These are phyloP conservation scores for Garra rufa DNA, from an alignment of 2,113 vertebrate species.

Conservation along the genomic window DNA sequence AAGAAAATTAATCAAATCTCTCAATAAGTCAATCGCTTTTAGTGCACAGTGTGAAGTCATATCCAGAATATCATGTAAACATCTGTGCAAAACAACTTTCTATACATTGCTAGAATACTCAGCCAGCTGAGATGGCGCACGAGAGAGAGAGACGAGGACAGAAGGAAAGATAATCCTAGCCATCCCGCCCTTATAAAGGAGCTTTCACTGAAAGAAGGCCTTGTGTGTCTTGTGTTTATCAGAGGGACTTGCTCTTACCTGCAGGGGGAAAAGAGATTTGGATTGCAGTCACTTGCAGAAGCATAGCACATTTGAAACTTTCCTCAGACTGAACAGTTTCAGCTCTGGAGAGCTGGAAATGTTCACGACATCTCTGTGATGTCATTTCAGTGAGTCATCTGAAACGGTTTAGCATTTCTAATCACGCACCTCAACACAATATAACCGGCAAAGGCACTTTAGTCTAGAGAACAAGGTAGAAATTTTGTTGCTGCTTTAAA, in stretches of 20 bases:
- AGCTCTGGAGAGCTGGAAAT: conserved; percentile 22
- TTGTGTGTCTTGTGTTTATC: conserved; percentile 56
- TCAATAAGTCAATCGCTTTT: background rate
- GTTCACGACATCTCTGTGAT: background rate
- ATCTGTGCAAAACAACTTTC: background rate
- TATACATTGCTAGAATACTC: conserved; percentile 8
- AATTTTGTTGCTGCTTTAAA: background rate
- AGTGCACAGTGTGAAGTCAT: background rate
- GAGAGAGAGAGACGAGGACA: conserved; percentile 39
- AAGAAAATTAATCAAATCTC: conserved; percentile 19
- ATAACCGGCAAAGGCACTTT: background rate
- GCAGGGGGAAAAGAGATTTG: conserved; percentile 49
- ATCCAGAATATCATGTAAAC: background rate
- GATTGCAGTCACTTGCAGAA: conserved; percentile 44
- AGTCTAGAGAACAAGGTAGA: background rate
- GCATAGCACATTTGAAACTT: conserved; percentile 37
- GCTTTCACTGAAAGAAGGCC: conserved; percentile 55
- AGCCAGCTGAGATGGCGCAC: conserved; percentile 23
- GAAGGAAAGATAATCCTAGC: conserved; percentile 57
- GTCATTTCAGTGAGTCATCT: conserved; percentile 3
- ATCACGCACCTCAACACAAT: background rate
- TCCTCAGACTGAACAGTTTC: conserved; percentile 4
- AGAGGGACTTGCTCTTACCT: conserved; percentile 53
- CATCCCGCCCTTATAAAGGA: conserved; percentile 52
- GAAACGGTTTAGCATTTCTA: background rate